Percentiles rank a stretch among this genome's conserved stretches.
Conservation (phyloP, 2,113 vertebrate species). For the Anolis carolinensis region DNA sequence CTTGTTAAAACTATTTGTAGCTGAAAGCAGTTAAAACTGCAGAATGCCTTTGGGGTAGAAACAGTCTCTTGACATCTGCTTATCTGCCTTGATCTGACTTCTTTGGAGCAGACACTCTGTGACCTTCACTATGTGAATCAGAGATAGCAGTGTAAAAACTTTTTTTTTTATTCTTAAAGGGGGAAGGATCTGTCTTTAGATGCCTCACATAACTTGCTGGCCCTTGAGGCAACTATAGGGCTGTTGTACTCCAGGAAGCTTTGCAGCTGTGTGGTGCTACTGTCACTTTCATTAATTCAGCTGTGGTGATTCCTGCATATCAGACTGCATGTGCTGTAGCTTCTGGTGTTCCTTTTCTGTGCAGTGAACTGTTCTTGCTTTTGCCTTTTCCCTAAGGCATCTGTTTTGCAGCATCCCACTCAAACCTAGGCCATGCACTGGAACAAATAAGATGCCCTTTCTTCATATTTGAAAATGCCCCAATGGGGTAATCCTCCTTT, state of each 20-base stretch:
- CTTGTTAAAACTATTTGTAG: background rate
- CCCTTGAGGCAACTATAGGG: background rate
- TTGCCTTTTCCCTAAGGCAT: background rate
- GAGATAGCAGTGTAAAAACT: background rate
- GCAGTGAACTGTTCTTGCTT: background rate
- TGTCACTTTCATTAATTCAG: background rate
- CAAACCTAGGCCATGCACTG: background rate
- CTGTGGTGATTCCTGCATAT: background rate
- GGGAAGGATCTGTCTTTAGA: background rate
- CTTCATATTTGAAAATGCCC: background rate
- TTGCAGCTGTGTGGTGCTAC: conserved; percentile 2
- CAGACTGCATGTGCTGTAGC: background rate
- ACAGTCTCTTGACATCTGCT: background rate
- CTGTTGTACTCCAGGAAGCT: conserved; percentile 1
- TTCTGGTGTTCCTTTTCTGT: background rate
- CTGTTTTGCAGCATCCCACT: background rate
- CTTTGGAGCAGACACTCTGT: background rate
- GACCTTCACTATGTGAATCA: background rate
- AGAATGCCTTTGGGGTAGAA: background rate
- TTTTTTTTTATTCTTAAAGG: background rate
- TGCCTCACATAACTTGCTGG: background rate
- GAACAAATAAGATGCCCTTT: conserved; percentile 16
- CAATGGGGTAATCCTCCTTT: background rate
- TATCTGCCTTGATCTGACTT: conserved; percentile 11
- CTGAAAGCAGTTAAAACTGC: background rate